Evolutionary conservation across 2,113 vertebrate genomes (phyloP).

Genomic region (Thunnus maccoyii): DNA sequence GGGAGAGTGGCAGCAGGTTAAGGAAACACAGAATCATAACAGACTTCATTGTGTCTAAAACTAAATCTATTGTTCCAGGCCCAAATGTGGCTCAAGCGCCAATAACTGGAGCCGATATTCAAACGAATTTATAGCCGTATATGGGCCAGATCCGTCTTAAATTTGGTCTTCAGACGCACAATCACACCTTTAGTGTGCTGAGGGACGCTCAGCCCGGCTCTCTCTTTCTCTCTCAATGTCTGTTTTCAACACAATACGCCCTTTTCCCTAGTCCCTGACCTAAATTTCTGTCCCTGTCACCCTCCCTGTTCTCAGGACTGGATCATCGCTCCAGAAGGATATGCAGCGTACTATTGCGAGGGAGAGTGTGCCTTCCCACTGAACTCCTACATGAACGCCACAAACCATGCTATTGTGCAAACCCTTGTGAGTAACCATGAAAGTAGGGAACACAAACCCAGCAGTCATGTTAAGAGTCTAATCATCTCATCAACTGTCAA

Average conservation of each 20-base stretch:
- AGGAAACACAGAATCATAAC: no score
- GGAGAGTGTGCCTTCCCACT: constrained; percentile 97
- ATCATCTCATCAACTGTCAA: constrained; percentile 47
- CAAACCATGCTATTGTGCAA: constrained; percentile 98
- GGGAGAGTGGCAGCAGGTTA: no score
- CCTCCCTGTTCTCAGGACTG: constrained; percentile 88
- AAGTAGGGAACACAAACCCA: constrained; percentile 48
- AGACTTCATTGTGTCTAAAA: no score
- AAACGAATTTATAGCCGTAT: no score
- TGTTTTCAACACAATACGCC: not conserved
- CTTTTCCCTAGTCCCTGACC: not conserved
- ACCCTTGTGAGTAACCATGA: constrained; percentile 90
- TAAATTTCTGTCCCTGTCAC: not conserved
- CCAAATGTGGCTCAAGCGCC: no score
- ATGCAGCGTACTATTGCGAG: constrained; percentile 97
- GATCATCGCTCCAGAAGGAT: constrained; percentile 98
- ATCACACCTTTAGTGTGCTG: no score
- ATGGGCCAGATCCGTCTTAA: no score
- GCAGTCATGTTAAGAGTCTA: constrained; percentile 54
- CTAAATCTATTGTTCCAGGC: no score
- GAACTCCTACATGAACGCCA: constrained; percentile 99
- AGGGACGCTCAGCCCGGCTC: no score
- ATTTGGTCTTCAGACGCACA: no score
- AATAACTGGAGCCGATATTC: no score
- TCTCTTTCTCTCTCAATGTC: not conserved